These are phyloP conservation scores for Drosophila anceps DNA, from an alignment of 2,888 invertebrate species.

Conservation along the genomic window DNA sequence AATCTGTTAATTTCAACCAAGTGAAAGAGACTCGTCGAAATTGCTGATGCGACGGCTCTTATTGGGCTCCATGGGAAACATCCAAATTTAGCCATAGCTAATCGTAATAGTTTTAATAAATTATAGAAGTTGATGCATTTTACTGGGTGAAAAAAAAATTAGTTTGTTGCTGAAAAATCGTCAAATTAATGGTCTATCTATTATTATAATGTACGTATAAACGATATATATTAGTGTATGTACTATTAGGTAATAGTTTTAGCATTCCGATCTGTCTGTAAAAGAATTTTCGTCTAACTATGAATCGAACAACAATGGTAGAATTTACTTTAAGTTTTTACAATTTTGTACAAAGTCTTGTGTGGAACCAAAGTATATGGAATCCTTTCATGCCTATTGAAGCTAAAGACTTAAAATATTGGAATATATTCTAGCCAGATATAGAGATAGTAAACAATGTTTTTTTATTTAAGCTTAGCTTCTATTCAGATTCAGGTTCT, in stretches of 20 bases:
- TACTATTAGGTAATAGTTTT: background rate
- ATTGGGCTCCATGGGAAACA: constrained; percentile 55
- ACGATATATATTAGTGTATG: background rate
- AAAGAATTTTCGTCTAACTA: too few relatives aligned
- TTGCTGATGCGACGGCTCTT: constrained; percentile 22
- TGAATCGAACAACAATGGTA: too few relatives aligned
- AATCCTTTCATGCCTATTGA: too few relatives aligned
- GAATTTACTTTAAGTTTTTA: too few relatives aligned
- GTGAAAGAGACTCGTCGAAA: constrained; percentile 59
- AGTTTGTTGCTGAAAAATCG: background rate
- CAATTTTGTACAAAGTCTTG: too few relatives aligned
- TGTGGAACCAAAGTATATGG: too few relatives aligned
- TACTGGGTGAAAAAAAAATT: background rate
- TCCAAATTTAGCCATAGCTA: constrained; percentile 50
- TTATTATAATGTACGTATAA: background rate
- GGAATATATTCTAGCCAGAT: too few relatives aligned
- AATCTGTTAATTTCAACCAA: constrained; percentile 46
- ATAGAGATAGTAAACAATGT: too few relatives aligned
- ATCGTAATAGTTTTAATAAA: constrained; percentile 42
- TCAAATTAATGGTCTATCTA: background rate
- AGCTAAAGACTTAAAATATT: too few relatives aligned
- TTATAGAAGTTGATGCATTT: background rate
- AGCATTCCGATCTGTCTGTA: background rate
- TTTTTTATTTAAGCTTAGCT: too few relatives aligned
- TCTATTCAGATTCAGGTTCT: background rate